Evolutionary conservation across 2,888 invertebrate genomes (phyloP).

Genomic region (Coenonympha glycerion): DNA sequence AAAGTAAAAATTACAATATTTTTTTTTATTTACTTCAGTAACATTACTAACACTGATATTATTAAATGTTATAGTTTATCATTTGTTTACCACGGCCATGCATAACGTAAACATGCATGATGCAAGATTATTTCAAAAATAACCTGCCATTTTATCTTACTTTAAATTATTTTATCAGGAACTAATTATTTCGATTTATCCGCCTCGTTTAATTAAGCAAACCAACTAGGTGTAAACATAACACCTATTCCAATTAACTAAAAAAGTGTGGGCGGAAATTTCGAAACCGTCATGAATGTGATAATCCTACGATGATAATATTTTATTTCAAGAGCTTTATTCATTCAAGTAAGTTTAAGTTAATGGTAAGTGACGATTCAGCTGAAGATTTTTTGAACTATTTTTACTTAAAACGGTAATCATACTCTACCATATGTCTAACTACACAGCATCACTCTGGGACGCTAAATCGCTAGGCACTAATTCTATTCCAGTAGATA

Average conservation of each 20-base stretch:
- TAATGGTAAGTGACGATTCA: too few relatives aligned
- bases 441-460: too few relatives aligned
- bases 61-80: too few relatives aligned
- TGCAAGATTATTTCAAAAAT: background rate
- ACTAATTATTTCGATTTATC: slow-evolving; percentile 2
- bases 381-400: too few relatives aligned
- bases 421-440: too few relatives aligned
- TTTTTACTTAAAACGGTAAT: too few relatives aligned
- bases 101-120: too few relatives aligned
- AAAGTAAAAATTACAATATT: too few relatives aligned
- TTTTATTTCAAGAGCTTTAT: background rate
- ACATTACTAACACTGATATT: too few relatives aligned
- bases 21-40: too few relatives aligned
- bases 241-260: background rate
- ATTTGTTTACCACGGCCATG: too few relatives aligned
- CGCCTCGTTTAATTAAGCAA: background rate
- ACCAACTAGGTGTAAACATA: background rate
- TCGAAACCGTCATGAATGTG: background rate
- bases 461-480: background rate
- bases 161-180: background rate
- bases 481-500: too few relatives aligned
- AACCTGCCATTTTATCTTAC: background rate
- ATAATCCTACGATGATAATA: background rate
- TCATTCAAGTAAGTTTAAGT: background rate
- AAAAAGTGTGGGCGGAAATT: slow-evolving; percentile 1